These are phyloP conservation scores for Mallateleia sp. DNA, from an alignment of 2,888 invertebrate genomes.

Conservation along the genomic window DNA sequence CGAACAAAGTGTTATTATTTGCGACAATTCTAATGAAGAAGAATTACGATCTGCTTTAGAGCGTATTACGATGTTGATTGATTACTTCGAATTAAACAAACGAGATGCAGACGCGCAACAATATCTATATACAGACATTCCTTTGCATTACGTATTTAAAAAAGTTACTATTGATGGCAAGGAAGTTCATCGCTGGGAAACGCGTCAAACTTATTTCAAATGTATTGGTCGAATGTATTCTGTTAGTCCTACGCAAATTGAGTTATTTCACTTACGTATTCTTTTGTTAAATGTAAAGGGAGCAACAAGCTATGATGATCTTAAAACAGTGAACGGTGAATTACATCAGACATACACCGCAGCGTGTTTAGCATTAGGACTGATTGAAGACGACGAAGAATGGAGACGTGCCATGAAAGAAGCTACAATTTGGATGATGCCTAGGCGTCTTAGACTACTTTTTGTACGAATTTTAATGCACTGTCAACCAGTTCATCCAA, in stretches of 20 bases:
- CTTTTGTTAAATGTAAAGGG: background rate
- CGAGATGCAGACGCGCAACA: background rate
- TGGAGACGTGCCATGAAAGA: background rate
- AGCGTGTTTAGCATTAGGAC: background rate
- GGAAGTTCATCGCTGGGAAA: background rate
- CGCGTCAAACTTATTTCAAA: background rate
- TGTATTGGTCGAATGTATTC: background rate
- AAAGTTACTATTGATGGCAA: background rate
- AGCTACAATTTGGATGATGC: background rate
- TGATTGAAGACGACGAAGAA: background rate
- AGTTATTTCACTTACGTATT: background rate
- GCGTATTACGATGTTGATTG: background rate
- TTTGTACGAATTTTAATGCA: no score
- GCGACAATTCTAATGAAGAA: background rate
- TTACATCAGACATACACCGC: background rate
- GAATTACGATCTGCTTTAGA: background rate
- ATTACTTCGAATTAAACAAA: background rate
- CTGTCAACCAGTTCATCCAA: no score
- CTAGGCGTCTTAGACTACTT: no score
- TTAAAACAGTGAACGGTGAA: background rate
- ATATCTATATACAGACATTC: background rate
- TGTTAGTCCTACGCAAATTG: background rate
- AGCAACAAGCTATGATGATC: background rate
- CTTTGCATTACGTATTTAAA: background rate
- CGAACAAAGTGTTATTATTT: background rate